Evolutionary conservation across 2,797 vertebrate species (phyloP).

Genomic region (Sebastes trivittatus): DNA sequence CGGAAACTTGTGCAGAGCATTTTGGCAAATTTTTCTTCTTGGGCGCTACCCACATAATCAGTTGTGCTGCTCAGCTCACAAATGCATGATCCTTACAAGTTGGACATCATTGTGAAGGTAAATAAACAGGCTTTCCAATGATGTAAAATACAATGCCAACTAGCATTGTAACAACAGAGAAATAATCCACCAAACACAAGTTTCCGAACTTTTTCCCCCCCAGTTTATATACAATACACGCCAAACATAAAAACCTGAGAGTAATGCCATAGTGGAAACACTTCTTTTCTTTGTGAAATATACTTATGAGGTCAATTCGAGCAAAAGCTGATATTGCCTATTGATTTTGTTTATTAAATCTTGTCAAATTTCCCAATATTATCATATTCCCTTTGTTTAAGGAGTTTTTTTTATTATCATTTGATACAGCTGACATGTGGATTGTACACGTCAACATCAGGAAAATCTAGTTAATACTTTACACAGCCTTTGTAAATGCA

Average conservation of each 20-base stretch:
- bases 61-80: too few relatives aligned
- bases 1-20: too few relatives aligned
- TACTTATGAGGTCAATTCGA: background rate
- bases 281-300: background rate
- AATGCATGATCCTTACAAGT: too few relatives aligned
- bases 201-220: rapidly evolving
- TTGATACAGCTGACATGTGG: background rate
- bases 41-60: too few relatives aligned
- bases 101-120: too few relatives aligned
- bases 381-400: background rate
- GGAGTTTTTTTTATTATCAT: background rate
- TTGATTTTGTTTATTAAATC: background rate
- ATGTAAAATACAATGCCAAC: too few relatives aligned
- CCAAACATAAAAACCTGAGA: background rate
- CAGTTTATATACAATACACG: background rate
- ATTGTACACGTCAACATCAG: background rate
- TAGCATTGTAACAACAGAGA: too few relatives aligned
- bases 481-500: background rate
- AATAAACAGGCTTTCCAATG: too few relatives aligned
- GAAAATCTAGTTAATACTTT: background rate
- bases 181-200: too few relatives aligned
- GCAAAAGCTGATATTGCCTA: background rate
- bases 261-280: background rate
- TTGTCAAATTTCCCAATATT: background rate
- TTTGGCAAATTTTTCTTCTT: too few relatives aligned